Evolutionary conservation across 2,888 invertebrate genomes (phyloP).

Genomic region (Monopis laevigella): DNA sequence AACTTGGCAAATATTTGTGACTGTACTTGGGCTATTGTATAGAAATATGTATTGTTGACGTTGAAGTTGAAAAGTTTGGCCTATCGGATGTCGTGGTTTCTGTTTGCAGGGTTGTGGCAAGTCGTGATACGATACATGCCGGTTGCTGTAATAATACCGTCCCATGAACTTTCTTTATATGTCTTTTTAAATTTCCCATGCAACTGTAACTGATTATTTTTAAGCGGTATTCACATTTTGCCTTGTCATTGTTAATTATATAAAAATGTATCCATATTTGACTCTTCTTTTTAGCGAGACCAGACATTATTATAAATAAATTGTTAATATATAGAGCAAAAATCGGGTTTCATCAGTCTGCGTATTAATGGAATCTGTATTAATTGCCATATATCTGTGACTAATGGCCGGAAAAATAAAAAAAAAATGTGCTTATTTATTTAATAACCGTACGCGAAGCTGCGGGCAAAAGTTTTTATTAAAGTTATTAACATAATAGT

Average conservation of each 20-base stretch:
- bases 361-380: too few species aligned
- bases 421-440: too few species aligned
- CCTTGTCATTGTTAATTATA: background rate
- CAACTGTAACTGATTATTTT: constrained; percentile 8
- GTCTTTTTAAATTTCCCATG: constrained; percentile 3
- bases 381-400: too few species aligned
- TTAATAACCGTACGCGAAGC: too few species aligned
- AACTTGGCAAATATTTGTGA: too few species aligned
- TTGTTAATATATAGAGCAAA: too few species aligned
- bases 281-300: background rate
- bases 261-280: background rate
- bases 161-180: constrained; percentile 2
- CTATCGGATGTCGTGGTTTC: background rate
- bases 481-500: background rate
- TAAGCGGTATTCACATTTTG: constrained; percentile 5
- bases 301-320: background rate
- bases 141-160: too few species aligned
- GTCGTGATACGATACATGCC: too few species aligned
- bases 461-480: too few species aligned
- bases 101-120: constrained; percentile 1
- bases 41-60: constrained; percentile 15
- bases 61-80: constrained; percentile 13
- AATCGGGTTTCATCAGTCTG: too few species aligned
- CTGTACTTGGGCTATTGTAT: constrained; percentile 13
- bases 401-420: too few species aligned